Conservation (phyloP, 2,113 vertebrate genomes). For the Neodontobutis hainanensis region DNA sequence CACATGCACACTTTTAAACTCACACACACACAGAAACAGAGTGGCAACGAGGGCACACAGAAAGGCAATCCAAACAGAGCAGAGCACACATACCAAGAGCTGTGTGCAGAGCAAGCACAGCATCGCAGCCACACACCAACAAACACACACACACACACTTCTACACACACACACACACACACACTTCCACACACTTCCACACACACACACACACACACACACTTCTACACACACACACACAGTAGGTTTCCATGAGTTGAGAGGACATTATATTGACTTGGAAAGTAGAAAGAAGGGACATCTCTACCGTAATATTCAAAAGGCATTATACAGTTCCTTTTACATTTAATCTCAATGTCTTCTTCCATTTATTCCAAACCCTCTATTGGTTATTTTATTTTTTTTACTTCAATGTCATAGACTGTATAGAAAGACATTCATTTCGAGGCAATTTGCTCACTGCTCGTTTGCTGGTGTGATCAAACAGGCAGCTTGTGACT, state of each 20-base stretch:
- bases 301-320: too few species aligned
- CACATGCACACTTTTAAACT: constrained; percentile 13
- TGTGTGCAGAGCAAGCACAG: constrained; percentile 64
- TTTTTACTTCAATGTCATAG: too few species aligned
- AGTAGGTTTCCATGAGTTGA: neutral
- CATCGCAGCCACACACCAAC: constrained; percentile 52
- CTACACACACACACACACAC: constrained; percentile 15
- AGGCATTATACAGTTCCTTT: too few species aligned
- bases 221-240: constrained; percentile 13
- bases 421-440: too few species aligned
- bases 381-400: too few species aligned
- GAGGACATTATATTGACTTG: neutral
- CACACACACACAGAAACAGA: constrained; percentile 24
- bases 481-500: neutral
- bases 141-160: constrained; percentile 17
- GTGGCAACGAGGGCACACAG: constrained; percentile 47
- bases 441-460: too few species aligned
- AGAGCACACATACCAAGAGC: constrained; percentile 56
- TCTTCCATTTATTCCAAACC: too few species aligned
- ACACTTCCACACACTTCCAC: too few species aligned
- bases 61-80: constrained; percentile 67
- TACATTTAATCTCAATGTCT: too few species aligned
- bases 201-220: constrained; percentile 32
- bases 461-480: neutral
- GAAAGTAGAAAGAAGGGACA: neutral